Base-by-base conservation (phyloP, 2,113 vertebrate genomes). In the Ranitomeya variabilis region DNA sequence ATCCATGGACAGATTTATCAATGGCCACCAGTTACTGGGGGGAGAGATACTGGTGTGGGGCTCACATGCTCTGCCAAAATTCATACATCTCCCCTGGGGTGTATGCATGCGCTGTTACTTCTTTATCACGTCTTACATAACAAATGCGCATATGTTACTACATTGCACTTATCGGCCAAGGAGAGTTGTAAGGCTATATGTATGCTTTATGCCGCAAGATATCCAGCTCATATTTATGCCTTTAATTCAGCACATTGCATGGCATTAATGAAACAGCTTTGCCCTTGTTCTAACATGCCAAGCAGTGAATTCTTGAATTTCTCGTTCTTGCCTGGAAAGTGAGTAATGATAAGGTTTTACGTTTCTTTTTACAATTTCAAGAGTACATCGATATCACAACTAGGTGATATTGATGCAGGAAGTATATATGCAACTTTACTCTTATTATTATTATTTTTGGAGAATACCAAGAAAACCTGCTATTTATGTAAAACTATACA, bases 241-340 rank as follows among this genome's bases (percentile, higher is more conserved):
- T 73, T 73, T 73, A 15, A 3, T 73, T 16, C 26, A 37, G 69
- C 26, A 73, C 5, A 37, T 73, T 16, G 9, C n/a, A 67, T n/a
- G 64, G 14, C 19, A 67, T 67, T 37, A 37, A 73, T 73, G 23
- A 37, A 73, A 37, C 67, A 69, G 23, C 23, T 26, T 37, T 73
- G 69, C 69, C 69, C 69, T 73, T 73, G 69, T 73, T 73, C 69
- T 73, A 37, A 73, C 69, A 73, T 73, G 69, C 69, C 69, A 73
- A 16, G 14, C 31, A 37, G 69, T 37, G 26, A 37, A 73, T 15
- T 73, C 69, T 16, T 73, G 14, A 73, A 37, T 73, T 31, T 73
- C 69, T 73, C 8, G 31, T 23, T 26, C 77, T 57, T 80, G 51
- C 23, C 77, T 57, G 52, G 54, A 80, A 80, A 80, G 13, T 55